Evolutionary conservation across 2,797 vertebrate species (phyloP), one percentile per base, ranked within the genome.

Genomic region (Paedocypris micromegethes): DNA sequence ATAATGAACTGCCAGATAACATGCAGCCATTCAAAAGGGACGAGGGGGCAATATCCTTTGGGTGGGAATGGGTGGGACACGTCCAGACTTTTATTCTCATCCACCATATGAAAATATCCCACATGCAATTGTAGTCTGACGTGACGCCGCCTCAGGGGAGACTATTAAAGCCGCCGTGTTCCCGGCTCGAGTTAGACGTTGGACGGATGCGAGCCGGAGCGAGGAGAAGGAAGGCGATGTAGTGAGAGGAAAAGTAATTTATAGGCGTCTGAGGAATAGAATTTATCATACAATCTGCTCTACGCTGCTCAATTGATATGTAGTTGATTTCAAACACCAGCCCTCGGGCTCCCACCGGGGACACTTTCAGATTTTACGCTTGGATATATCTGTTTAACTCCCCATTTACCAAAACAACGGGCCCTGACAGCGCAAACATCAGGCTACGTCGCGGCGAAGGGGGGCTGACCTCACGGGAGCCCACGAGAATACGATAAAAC

Each of bases 331-430:
- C 93, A 90, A 93, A 91, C 90, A 94, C 91, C 90, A 91, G 88
- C 91, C 93, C 92, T 88, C 86, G 77, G 91, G 93, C 87, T 57
- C 90, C 88, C 94, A 86, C 93, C 84, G 91, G 93, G 94, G 94
- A 93, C 91, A 92, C 92, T 95, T 96, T 97, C 93, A 97, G 92
- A 97, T 95, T 97, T 97, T 95, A 94, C 92, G 92, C 94, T 94
- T 97, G 93, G 93, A 95, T 94, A 94, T 95, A 98, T 97, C 94
- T 94, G 92, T 94, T 97, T 97, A 98, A 97, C 93, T 97, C 91
- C 86, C 91, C 91, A 91, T 97, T 96, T 97, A 97, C 92, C 93
- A 93, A 92, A 90, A 90, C 90, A 91, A 90, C 71, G 83, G 88
- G 88, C 88, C 90, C 89, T 93, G 93, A 94, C 94, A 95, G 89